These are phyloP conservation scores for Caloenas nicobarica DNA, from an alignment of 2,113 vertebrate genomes.

Conservation along the genomic window DNA sequence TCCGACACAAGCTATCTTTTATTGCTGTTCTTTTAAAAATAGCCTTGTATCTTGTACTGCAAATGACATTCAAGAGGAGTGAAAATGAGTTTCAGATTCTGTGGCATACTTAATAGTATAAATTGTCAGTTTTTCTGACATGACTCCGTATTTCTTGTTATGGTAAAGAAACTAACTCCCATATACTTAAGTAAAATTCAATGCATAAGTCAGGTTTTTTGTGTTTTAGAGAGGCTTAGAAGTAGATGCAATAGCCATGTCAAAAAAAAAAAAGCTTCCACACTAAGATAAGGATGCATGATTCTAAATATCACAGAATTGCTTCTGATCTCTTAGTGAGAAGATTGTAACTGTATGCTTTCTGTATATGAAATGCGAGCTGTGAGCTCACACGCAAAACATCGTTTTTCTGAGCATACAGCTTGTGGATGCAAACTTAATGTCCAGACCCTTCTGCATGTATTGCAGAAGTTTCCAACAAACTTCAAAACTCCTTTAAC, in stretches of 20 bases:
- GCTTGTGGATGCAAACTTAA: background rate
- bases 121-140: background rate
- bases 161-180: background rate
- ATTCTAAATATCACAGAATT: background rate
- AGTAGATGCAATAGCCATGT: background rate
- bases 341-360: background rate
- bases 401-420: background rate
- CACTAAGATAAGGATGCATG: background rate
- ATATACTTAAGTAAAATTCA: background rate
- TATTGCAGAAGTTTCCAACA: background rate
- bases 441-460: background rate
- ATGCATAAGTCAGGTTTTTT: background rate
- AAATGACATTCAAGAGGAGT: background rate
- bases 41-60: background rate
- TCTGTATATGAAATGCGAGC: background rate
- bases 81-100: background rate
- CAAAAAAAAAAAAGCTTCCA: background rate
- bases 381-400: background rate
- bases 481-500: slow-evolving; percentile 3
- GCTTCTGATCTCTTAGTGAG: background rate
- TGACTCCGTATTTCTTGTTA: background rate
- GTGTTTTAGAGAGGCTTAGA: background rate
- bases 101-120: background rate
- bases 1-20: background rate
- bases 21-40: background rate